A percentile compares a stretch with the other conserved stretches of the same genome.
Conservation (phyloP, 2,797 vertebrate species). For the Clarias laeviceps region DNA sequence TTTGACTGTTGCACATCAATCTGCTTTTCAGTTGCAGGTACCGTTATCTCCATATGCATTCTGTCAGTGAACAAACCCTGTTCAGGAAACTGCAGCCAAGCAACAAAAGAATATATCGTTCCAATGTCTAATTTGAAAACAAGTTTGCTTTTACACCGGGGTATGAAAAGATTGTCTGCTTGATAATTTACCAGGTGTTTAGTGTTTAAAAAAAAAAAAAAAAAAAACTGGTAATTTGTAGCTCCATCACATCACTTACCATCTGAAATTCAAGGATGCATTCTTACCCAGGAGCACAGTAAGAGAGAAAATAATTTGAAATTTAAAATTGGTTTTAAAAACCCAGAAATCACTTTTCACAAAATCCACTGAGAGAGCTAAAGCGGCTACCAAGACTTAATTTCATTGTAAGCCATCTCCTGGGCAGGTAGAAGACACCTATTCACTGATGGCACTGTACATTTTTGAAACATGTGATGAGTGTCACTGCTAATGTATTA, state of each 20-base stretch:
- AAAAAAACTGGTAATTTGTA: background rate
- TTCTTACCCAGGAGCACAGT: too few species aligned
- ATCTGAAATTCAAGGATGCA: too few species aligned
- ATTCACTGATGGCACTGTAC: background rate
- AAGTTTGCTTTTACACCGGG: background rate
- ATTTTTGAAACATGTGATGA: background rate
- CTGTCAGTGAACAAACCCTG: background rate
- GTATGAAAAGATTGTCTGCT: background rate
- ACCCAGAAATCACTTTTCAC: background rate
- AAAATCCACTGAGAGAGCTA: background rate
- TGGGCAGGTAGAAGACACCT: background rate
- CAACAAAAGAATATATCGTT: background rate
- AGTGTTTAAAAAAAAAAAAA: background rate
- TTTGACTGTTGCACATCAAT: background rate
- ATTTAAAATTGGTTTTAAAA: background rate
- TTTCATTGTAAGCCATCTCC: background rate
- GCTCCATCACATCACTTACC: background rate
- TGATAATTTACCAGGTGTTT: background rate
- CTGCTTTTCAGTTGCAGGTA: background rate
- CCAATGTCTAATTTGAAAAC: background rate
- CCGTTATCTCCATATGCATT: background rate
- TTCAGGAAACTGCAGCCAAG: background rate
- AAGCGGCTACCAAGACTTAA: background rate
- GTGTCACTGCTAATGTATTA: background rate
- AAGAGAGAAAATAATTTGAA: background rate